Percentiles rank a stretch among this genome's conserved stretches.
Conservation (phyloP, 1,140 invertebrate species). For the Globodera rostochiensis region DNA sequence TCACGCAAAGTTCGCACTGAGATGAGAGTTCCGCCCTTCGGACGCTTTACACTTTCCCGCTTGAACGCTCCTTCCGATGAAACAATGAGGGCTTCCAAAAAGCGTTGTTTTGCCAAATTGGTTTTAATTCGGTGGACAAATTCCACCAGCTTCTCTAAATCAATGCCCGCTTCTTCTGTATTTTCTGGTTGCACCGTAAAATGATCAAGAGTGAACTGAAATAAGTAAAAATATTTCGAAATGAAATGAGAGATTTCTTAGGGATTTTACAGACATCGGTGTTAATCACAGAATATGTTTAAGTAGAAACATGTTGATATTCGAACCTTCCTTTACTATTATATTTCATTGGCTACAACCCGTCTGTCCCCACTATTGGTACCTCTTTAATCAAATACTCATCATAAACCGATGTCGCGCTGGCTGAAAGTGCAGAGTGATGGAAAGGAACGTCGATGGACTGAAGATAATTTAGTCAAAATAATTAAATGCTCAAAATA, state of each 20-base stretch:
- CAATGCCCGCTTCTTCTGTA: not conserved
- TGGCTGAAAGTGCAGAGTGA: constrained; percentile 49
- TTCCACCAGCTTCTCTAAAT: constrained; percentile 32
- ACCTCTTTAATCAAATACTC: constrained; percentile 52
- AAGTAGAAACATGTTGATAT: no score
- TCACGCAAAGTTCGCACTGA: not conserved
- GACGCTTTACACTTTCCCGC: not conserved
- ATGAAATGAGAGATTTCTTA: not conserved
- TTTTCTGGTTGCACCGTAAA: not conserved
- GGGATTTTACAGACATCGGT: not conserved
- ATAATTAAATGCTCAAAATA: constrained; percentile 10
- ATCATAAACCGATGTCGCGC: constrained; percentile 40
- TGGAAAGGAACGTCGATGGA: constrained; percentile 49
- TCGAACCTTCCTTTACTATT: no score
- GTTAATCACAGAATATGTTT: no score
- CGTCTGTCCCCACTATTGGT: no score
- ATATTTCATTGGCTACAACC: no score
- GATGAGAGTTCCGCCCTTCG: not conserved
- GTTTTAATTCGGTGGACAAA: constrained; percentile 33
- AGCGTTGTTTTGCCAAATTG: constrained; percentile 23
- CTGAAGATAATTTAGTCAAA: constrained; percentile 28
- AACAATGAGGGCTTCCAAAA: constrained; percentile 23
- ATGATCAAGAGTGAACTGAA: constrained; percentile 31
- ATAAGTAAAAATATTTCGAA: not conserved
- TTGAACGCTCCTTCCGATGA: not conserved